phyloP scores from a whole-genome alignment of 2,113 vertebrate genomes.

The Delphinus delphis region DNA sequence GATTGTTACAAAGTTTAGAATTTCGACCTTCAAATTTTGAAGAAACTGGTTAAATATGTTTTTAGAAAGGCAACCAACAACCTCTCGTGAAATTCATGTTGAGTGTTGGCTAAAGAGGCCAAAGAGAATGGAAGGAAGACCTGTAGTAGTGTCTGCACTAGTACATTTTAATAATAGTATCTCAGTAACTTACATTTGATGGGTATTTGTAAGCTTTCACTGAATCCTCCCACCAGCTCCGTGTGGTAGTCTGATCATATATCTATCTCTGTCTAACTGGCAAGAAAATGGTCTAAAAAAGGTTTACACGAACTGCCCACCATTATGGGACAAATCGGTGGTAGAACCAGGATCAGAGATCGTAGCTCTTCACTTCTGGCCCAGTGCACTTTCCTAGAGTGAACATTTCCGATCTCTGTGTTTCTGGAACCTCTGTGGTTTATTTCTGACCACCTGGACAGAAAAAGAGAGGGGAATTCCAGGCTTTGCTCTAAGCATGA shows the following conservation, averaged over 20 bases:
- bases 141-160: neutral
- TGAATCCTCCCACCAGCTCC: neutral
- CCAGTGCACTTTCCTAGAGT: neutral
- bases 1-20: neutral
- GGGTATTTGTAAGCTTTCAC: neutral
- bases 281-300: neutral
- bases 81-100: neutral
- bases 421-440: neutral
- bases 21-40: neutral
- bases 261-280: neutral
- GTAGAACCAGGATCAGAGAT: constrained; percentile 30
- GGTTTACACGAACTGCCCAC: neutral
- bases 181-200: neutral
- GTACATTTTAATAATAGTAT: constrained; percentile 16
- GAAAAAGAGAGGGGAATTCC: neutral
- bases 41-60: neutral
- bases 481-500: neutral
- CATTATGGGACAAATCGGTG: neutral
- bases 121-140: neutral
- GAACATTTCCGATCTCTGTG: neutral
- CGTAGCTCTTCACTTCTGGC: neutral
- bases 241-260: neutral
- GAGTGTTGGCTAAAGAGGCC: neutral
- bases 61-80: neutral
- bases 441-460: constrained; percentile 19